A percentile compares a stretch with the other conserved stretches of the same genome.
Evolutionary conservation across 2,797 vertebrate species (phyloP).

Genomic region (Hypotaenidia philippensis): DNA sequence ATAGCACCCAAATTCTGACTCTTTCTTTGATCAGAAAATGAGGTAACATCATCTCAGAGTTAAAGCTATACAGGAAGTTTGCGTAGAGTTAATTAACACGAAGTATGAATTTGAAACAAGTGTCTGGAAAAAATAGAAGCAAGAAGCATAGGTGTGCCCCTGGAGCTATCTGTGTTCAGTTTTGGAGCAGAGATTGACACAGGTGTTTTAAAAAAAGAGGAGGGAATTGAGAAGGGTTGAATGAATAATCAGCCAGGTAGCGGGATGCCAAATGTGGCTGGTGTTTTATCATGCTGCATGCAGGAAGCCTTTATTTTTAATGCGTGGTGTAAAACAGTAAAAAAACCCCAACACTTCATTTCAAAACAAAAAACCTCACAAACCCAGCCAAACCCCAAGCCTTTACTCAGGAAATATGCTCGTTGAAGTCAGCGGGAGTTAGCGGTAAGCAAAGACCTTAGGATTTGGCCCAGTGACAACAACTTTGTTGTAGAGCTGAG

Average conservation of each 20-base stretch:
- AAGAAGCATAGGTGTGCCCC: not conserved
- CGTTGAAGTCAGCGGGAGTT: not conserved
- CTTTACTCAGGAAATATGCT: not conserved
- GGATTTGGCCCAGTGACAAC: constrained; percentile 30
- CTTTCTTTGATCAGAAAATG: not conserved
- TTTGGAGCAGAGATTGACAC: not conserved
- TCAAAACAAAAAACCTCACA: too few relatives aligned
- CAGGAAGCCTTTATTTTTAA: not conserved
- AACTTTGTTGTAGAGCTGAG: not conserved
- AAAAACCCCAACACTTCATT: too few relatives aligned
- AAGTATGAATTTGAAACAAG: not conserved
- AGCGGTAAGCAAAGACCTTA: constrained; percentile 7
- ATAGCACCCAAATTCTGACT: not conserved
- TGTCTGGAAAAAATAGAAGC: not conserved
- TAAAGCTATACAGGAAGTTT: not conserved
- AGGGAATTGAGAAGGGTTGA: not conserved
- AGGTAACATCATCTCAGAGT: not conserved
- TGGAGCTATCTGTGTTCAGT: not conserved
- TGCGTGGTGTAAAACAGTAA: not conserved
- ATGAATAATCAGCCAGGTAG: not conserved
- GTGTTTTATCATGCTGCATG: not conserved
- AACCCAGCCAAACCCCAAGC: not conserved
- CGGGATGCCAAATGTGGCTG: not conserved
- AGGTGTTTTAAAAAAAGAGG: not conserved
- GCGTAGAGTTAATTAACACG: not conserved